Evolutionary conservation across 2,797 vertebrate species (phyloP), one percentile per base, ranked within the genome.

Genomic region (Arctocebus calabarensis): DNA sequence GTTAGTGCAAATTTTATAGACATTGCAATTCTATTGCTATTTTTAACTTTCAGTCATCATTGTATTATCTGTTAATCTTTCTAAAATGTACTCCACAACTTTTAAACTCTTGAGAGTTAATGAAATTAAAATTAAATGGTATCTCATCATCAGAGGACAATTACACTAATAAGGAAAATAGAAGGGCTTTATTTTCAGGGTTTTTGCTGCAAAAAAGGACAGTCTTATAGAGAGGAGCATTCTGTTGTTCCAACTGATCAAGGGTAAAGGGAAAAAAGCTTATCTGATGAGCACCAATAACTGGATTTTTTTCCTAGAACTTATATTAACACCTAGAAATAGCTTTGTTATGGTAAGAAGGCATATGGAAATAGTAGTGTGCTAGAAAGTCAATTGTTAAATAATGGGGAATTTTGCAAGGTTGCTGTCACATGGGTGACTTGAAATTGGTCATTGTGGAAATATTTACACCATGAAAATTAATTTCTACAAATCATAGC

Each of bases 81-180:
- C 37, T 17, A 79, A 88, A 84, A 92, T 25, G 4, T 37, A 82
- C 19, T 37, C 64, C 19, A 82, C 4, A 73, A 27, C 17, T 22
- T 83, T 90, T 88, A 90, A 94, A 81, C 66, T 88, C 86, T 93
- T 84, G 52, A 82, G 57, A 92, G 22, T 45, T 96, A 96, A 83
- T 90, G 79, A 95, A 82, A 86, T 88, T 89, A 55, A 37, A 94
- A 91, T 78, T 71, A 97, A 95, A 92, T 79, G 7, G 12, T 70
- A 88, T 78, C 34, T 55, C 40, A 94, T 48, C 40, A 75, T 64
- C 59, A 89, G 59, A 89, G 75, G 84, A 75, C 59, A 81, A 75
- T 89, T 91, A 84, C 34, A 89, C 52, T 84, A 64, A 74, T 55
- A 78, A 90, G 75, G 45, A 83, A 86, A 93, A 85, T 52, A 85